phyloP scores from a whole-genome alignment of 1,140 invertebrate species.

The Camponotus floridanus region DNA sequence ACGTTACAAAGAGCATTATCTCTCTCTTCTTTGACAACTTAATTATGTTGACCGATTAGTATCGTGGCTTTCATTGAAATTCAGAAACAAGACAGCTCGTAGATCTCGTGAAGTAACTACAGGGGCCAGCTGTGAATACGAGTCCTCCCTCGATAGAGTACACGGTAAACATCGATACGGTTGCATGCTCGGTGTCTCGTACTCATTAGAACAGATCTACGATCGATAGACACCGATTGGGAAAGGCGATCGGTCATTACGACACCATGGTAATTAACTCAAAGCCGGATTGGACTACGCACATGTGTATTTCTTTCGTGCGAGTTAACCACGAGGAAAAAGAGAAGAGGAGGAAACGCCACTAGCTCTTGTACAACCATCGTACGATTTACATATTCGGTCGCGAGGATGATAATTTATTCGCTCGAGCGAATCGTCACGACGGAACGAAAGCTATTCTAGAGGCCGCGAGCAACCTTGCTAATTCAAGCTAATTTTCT shows the following conservation, averaged over 20 bases:
- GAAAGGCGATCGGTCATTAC: slow-evolving; percentile 70
- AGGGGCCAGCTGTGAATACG: neutral
- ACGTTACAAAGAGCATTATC: neutral
- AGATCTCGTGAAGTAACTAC: neutral
- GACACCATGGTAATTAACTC: slow-evolving; percentile 73
- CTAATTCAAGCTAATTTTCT: slow-evolving; percentile 61
- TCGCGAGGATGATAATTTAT: slow-evolving; percentile 37
- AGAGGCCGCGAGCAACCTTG: slow-evolving; percentile 8
- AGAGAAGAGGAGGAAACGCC: slow-evolving; percentile 39
- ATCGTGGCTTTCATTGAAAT: slow-evolving; percentile 20
- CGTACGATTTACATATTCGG: slow-evolving; percentile 54
- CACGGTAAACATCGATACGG: slow-evolving; percentile 36
- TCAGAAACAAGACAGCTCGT: slow-evolving; percentile 19
- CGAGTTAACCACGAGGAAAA: neutral
- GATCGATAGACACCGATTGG: slow-evolving; percentile 35
- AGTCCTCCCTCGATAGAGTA: slow-evolving; percentile 20
- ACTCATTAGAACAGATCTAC: slow-evolving; percentile 61
- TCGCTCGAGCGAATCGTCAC: slow-evolving; percentile 57
- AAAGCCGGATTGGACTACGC: slow-evolving; percentile 58
- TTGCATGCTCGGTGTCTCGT: slow-evolving; percentile 28
- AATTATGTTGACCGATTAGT: slow-evolving; percentile 21
- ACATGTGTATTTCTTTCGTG: neutral
- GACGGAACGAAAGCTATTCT: slow-evolving; percentile 37
- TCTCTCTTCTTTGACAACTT: slow-evolving; percentile 20
- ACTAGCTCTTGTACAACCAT: slow-evolving; percentile 31